A percentile compares a stretch with the other conserved stretches of the same genome.
These are phyloP conservation scores for Drosophila malerkotliana DNA, from an alignment of 1,140 invertebrate species.

Conservation along the genomic window DNA sequence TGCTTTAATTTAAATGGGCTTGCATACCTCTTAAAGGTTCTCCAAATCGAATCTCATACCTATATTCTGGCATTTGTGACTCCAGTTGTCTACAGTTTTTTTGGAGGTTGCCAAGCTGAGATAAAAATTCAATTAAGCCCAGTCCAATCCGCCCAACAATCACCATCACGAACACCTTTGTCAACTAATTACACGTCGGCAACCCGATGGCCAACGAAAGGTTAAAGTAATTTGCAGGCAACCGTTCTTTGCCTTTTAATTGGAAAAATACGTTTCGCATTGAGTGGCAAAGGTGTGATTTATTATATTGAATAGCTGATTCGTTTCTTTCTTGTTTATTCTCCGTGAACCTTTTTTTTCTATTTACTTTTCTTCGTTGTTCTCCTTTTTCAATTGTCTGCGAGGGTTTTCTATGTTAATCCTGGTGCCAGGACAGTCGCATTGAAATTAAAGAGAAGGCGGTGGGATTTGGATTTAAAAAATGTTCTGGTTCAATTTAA, in stretches of 20 bases:
- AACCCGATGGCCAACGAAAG: conserved; percentile 58
- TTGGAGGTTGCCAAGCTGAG: conserved; percentile 38
- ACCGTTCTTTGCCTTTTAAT: conserved; percentile 63
- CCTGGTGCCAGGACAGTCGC: conserved; percentile 8
- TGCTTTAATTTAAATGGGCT: too few relatives aligned
- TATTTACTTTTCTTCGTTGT: conserved; percentile 34
- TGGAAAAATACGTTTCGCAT: conserved; percentile 59
- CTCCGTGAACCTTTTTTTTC: conserved; percentile 13
- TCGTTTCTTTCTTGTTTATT: conserved; percentile 5
- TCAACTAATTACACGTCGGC: conserved; percentile 73
- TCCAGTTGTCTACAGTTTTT: conserved; percentile 1
- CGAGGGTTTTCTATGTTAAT: conserved; percentile 30
- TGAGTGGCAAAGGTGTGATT: conserved; percentile 79
- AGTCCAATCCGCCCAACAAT: conserved; percentile 9
- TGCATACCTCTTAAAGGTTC: too few relatives aligned
- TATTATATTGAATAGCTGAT: conserved; percentile 72
- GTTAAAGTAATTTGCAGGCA: conserved; percentile 57
- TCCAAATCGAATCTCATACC: background rate
- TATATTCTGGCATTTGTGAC: background rate
- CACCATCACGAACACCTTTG: conserved; percentile 60
- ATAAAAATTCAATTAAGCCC: conserved; percentile 77
- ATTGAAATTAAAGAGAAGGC: conserved; percentile 55
- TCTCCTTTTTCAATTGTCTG: conserved; percentile 52
- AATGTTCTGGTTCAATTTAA: background rate
- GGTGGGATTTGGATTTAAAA: conserved; percentile 1